Percentiles rank a stretch among this genome's conserved stretches.
Evolutionary conservation across 2,113 vertebrate species (phyloP).

Genomic region (Salvelinus namaycush): DNA sequence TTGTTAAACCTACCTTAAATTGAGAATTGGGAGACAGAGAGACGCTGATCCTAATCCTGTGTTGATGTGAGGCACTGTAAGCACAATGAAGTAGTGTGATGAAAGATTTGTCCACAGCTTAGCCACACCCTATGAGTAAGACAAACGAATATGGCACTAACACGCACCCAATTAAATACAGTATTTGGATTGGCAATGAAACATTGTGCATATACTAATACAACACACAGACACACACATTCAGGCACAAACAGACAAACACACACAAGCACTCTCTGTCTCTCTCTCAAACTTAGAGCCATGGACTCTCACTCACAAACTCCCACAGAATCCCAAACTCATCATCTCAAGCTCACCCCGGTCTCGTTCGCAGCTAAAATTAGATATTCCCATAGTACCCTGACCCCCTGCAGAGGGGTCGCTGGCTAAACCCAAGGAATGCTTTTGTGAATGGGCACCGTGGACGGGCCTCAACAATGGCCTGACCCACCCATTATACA

Average conservation of each 20-base stretch:
- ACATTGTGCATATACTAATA: no score
- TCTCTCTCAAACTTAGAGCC: not conserved
- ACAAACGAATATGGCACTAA: not conserved
- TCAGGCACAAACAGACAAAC: no score
- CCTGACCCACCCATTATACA: not conserved
- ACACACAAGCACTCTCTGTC: not conserved
- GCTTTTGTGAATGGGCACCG: not conserved
- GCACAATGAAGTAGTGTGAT: not conserved
- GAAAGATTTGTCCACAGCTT: not conserved
- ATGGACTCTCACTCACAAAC: not conserved
- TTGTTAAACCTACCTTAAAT: no score
- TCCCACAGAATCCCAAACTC: not conserved
- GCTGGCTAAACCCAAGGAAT: constrained; percentile 3
- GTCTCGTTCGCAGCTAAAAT: constrained; percentile 1
- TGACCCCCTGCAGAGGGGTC: not conserved
- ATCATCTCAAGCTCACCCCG: not conserved
- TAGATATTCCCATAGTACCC: not conserved
- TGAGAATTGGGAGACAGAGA: no score
- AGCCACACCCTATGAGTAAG: not conserved
- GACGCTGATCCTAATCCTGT: no score
- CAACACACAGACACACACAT: no score
- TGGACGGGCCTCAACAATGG: constrained; percentile 10
- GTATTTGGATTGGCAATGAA: not conserved
- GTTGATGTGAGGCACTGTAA: no score
- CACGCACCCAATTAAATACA: not conserved